Evolutionary conservation across 1,140 invertebrate species (phyloP).

Genomic region (Tetragnatha versicolor): DNA sequence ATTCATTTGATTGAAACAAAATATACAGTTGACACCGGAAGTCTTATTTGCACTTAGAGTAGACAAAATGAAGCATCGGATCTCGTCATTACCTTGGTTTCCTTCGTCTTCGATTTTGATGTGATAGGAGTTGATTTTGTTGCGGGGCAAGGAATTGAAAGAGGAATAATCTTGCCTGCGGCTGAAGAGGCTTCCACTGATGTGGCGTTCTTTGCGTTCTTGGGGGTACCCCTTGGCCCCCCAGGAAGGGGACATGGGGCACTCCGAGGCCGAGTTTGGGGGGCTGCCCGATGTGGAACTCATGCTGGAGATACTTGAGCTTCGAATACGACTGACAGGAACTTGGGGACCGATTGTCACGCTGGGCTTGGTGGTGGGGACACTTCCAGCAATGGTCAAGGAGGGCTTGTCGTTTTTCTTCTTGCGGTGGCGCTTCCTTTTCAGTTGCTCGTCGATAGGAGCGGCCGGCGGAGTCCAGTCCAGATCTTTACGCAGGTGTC

Average conservation of each 20-base stretch:
- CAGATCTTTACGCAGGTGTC: slow-evolving; percentile 91
- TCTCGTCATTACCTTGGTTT: slow-evolving; percentile 96
- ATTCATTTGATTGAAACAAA: slow-evolving; percentile 86
- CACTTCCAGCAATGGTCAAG: slow-evolving; percentile 62
- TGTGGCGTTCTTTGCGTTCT: slow-evolving; percentile 49
- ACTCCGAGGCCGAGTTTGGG: slow-evolving; percentile 55
- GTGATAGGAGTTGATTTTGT: slow-evolving; percentile 98
- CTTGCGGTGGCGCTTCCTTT: slow-evolving; percentile 65
- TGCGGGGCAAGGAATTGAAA: slow-evolving; percentile 90
- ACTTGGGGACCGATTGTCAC: slow-evolving; percentile 52
- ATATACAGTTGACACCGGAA: slow-evolving; percentile 76
- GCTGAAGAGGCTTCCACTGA: slow-evolving; percentile 74
- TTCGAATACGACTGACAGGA: slow-evolving; percentile 56
- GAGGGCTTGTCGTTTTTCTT: slow-evolving; percentile 71
- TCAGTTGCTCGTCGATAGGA: slow-evolving; percentile 57
- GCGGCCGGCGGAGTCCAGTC: slow-evolving; percentile 77
- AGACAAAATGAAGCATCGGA: slow-evolving; percentile 88
- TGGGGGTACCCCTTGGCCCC: background rate
- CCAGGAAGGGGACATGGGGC: slow-evolving; percentile 44
- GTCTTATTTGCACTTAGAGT: slow-evolving; percentile 85
- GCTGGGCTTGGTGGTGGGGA: slow-evolving; percentile 63
- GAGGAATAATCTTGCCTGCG: slow-evolving; percentile 91
- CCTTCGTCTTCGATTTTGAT: slow-evolving; percentile 99
- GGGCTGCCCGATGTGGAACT: slow-evolving; percentile 60
- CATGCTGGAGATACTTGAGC: slow-evolving; percentile 60